Conservation (phyloP, 1,140 invertebrate genomes). For the Drosophila pruinosa region DNA sequence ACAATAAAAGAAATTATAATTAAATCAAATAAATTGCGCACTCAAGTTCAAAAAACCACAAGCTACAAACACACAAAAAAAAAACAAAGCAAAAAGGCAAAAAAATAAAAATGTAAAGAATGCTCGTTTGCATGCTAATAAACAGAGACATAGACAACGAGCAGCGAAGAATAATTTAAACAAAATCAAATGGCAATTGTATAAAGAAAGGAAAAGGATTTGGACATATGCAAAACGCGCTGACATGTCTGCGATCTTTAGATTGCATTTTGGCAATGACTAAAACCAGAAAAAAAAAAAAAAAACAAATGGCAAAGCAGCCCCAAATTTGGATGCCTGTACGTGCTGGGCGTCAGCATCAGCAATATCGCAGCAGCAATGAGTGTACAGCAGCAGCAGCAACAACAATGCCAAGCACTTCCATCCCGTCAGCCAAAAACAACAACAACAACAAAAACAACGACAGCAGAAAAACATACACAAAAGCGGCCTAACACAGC, state of each 20-base stretch:
- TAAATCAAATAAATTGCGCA: slow-evolving; percentile 31
- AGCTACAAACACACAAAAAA: slow-evolving; percentile 11
- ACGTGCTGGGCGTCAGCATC: slow-evolving; percentile 51
- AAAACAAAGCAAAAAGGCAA: slow-evolving; percentile 34
- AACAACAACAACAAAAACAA: slow-evolving; percentile 35
- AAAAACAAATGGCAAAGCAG: slow-evolving; percentile 4
- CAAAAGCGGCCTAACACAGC: slow-evolving; percentile 76
- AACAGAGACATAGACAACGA: slow-evolving; percentile 21
- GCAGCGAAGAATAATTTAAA: slow-evolving; percentile 57
- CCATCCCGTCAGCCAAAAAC: slow-evolving; percentile 27
- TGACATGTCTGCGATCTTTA: slow-evolving; percentile 48
- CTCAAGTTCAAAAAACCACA: slow-evolving; percentile 59
- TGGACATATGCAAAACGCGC: slow-evolving; percentile 38
- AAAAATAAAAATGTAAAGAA: slow-evolving; percentile 12
- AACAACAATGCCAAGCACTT: slow-evolving; percentile 38
- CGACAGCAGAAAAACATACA: slow-evolving; percentile 31
- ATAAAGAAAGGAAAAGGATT: slow-evolving; percentile 49
- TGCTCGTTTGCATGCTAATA: slow-evolving; percentile 34
- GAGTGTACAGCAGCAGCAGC: slow-evolving; percentile 26
- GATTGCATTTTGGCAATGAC: slow-evolving; percentile 46
- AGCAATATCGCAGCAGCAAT: slow-evolving; percentile 34
- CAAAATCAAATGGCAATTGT: slow-evolving; percentile 61
- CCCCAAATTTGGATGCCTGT: slow-evolving; percentile 69
- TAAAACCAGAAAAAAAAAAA: background rate
- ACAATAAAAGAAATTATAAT: slow-evolving; percentile 7